These are phyloP conservation scores for Charina bottae DNA, from an alignment of 2,113 vertebrate species.

Conservation along the genomic window DNA sequence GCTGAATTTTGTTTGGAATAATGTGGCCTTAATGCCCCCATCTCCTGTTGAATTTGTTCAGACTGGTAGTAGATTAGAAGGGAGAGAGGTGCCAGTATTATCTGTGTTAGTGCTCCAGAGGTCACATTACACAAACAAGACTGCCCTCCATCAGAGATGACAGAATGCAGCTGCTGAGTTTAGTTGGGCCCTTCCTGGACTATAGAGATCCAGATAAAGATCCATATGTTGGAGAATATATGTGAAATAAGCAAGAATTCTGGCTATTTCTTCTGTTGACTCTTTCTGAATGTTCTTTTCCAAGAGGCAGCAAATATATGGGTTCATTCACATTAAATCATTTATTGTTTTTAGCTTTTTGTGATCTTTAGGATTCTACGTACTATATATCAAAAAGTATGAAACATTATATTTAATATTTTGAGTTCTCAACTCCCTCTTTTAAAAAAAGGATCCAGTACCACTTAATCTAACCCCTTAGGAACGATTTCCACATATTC, in stretches of 20 bases:
- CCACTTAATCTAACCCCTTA: background rate
- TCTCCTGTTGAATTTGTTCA: slow-evolving; percentile 80
- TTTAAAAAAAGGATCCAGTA: background rate
- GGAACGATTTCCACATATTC: background rate
- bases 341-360: slow-evolving; percentile 78
- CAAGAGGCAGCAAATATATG: slow-evolving; percentile 31
- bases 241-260: slow-evolving; percentile 68
- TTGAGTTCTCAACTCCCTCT: background rate
- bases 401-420: slow-evolving; percentile 7
- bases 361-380: slow-evolving; percentile 61
- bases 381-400: slow-evolving; percentile 47
- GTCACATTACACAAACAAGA: slow-evolving; percentile 94
- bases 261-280: slow-evolving; percentile 66
- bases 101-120: slow-evolving; percentile 89
- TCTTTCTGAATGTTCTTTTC: slow-evolving; percentile 65
- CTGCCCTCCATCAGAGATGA: slow-evolving; percentile 85
- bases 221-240: slow-evolving; percentile 37
- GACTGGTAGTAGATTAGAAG: slow-evolving; percentile 86
- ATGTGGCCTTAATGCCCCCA: slow-evolving; percentile 80
- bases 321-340: slow-evolving; percentile 66
- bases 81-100: slow-evolving; percentile 97
- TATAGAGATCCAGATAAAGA: slow-evolving; percentile 75
- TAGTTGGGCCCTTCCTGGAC: slow-evolving; percentile 48
- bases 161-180: slow-evolving; percentile 87
- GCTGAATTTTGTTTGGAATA: slow-evolving; percentile 85